Base-by-base conservation (phyloP, 37 sponge, comb jelly and placozoan species). In the Bolinopsis microptera region DNA sequence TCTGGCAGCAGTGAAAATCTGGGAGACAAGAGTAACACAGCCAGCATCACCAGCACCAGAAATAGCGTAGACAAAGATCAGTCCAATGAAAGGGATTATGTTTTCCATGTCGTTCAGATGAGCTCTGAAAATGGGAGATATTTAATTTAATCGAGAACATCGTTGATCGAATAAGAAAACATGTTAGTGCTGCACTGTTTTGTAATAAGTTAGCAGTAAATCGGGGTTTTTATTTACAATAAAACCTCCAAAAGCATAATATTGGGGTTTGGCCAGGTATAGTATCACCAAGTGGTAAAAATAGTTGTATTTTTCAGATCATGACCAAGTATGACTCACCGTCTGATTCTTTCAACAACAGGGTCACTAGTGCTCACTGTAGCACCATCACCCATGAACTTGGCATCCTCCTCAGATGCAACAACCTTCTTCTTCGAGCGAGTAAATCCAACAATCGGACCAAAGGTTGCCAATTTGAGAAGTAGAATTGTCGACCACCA, bases 401-500 rank as follows among this genome's bases (percentile, higher is more conserved):
- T 18, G 61, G 9, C 13, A 70, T 70, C 74, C 22, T 80, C 82
- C 2, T 2, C 2, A 21, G 2, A 9, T 16, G 38, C 82, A 35
- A 80, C 16, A 34, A 80, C 82, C 8, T 35, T 35, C 38, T 37
- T 24, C 30, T 80, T 80, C 37, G 32, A 9, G 22, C 82, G 35
- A 22, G 24, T 33, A 21, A 35, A 35, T 3, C 37, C 82, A 2
- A 80, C 38, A 13, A 80, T 2, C 2, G 23, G 82, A 31, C 38
- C 38, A 35, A 80, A 80, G 8, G 82, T 36, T 34, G 82, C 82
- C 32, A 80, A 35, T 22, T 80, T 80, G 38, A 80, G 82, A 30
- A 80, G 82, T 13, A 80, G 82, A 23, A 80, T 35, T 13, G 82
- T 35, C 0, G 82, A 31, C 38, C 38, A 80, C 82, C 82, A 80